These are phyloP conservation scores for Saguinus imperator DNA, from an alignment of 2,113 vertebrate genomes.

Conservation along the genomic window DNA sequence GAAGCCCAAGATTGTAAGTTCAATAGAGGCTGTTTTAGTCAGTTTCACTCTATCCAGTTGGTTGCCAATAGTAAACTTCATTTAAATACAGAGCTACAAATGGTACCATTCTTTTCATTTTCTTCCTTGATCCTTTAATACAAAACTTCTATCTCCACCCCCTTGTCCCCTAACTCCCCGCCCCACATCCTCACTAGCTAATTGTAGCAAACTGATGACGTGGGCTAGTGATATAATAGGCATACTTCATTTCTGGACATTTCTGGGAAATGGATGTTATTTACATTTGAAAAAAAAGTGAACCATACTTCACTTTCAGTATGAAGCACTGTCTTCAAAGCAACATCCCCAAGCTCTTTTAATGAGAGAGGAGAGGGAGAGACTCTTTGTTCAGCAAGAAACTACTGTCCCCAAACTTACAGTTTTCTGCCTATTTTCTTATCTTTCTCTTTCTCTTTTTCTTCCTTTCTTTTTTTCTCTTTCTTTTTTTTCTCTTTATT, in stretches of 20 bases:
- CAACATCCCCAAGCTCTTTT: background rate
- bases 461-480: no score
- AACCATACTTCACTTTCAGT: background rate
- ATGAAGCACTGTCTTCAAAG: constrained; percentile 13
- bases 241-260: background rate
- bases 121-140: background rate
- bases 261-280: constrained; percentile 25
- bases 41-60: background rate
- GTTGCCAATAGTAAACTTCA: background rate
- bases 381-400: background rate
- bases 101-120: background rate
- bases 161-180: no score
- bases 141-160: background rate
- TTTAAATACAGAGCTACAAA: background rate
- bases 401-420: background rate
- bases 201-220: background rate
- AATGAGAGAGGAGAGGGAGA: background rate
- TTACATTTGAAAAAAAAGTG: constrained; percentile 31
- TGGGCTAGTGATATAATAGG: background rate
- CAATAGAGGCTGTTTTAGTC: background rate
- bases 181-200: background rate
- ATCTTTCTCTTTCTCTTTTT: no score
- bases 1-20: background rate
- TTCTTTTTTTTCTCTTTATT: no score
- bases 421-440: background rate